Evolutionary conservation across 2,797 vertebrate species (phyloP).

Genomic region (Molothrus aeneus): DNA sequence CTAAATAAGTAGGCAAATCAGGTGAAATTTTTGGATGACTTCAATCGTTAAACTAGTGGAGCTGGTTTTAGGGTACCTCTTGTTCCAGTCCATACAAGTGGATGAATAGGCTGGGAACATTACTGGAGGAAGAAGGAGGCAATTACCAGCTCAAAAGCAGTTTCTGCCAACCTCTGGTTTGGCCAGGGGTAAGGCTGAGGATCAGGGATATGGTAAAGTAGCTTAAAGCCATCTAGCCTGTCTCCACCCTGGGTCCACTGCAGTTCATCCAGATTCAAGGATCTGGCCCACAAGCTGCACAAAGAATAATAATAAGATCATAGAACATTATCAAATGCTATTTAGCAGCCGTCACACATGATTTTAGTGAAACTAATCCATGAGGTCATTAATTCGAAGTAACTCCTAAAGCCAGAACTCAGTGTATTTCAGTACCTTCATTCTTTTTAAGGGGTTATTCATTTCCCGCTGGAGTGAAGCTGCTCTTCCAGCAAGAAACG

Average conservation of each 20-base stretch:
- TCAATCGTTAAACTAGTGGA: background rate
- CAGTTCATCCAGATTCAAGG: slow-evolving; percentile 21
- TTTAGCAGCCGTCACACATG: background rate
- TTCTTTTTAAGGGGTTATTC: slow-evolving; percentile 98
- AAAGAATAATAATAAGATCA: slow-evolving; percentile 27
- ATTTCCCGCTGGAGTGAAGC: slow-evolving; percentile 97
- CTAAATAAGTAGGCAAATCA: background rate
- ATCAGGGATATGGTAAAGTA: background rate
- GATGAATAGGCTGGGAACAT: background rate
- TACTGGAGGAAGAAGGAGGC: slow-evolving; percentile 15
- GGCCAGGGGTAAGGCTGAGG: slow-evolving; percentile 13
- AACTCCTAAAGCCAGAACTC: background rate
- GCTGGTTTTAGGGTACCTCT: background rate
- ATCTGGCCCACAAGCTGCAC: slow-evolving; percentile 19
- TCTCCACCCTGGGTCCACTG: background rate
- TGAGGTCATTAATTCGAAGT: background rate
- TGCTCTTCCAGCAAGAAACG: slow-evolving; percentile 96
- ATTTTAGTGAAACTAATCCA: background rate
- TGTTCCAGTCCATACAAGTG: background rate
- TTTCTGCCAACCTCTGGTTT: slow-evolving; percentile 43
- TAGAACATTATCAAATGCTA: background rate
- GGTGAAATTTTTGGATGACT: background rate
- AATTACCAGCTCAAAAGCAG: slow-evolving; percentile 27
- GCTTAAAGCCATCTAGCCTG: slow-evolving; percentile 29
- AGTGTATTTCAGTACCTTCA: slow-evolving; percentile 87